Conservation (phyloP, 2,113 vertebrate species). For the Oophaga pumilio region DNA sequence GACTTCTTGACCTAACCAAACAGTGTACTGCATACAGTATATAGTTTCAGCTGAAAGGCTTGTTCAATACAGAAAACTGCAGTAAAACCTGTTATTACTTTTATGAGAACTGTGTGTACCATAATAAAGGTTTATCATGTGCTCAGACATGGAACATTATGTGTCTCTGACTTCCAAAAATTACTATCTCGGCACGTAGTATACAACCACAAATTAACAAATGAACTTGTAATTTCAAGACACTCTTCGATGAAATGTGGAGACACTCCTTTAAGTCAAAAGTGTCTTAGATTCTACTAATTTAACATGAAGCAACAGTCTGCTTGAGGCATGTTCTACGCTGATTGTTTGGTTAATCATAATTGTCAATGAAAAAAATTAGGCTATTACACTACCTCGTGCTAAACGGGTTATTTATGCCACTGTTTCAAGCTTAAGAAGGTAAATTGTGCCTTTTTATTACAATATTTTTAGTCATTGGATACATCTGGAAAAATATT, state of each 20-base stretch:
- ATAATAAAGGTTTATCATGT: conserved; percentile 14
- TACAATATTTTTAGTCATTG: conserved; percentile 79
- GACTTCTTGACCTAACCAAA: background rate
- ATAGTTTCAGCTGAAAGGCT: background rate
- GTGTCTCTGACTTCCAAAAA: conserved; percentile 57
- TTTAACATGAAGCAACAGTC: conserved; percentile 60
- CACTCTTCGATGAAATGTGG: conserved; percentile 58
- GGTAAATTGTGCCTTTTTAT: conserved; percentile 78
- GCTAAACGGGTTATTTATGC: conserved; percentile 76
- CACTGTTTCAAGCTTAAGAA: conserved; percentile 70
- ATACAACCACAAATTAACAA: conserved; percentile 62
- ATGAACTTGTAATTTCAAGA: conserved; percentile 58
- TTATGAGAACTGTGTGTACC: conserved; percentile 20
- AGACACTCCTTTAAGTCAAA: background rate
- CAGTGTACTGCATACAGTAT: background rate
- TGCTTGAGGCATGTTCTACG: conserved; percentile 62
- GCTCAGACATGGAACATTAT: conserved; percentile 34
- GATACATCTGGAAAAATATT: conserved; percentile 85
- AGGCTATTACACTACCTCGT: conserved; percentile 65
- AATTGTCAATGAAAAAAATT: conserved; percentile 64
- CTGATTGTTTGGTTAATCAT: conserved; percentile 69
- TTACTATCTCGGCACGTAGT: conserved; percentile 59
- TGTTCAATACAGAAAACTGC: background rate
- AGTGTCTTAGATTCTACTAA: conserved; percentile 50
- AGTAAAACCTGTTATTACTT: conserved; percentile 19